Percentiles rank a stretch among this genome's conserved stretches.
These are phyloP conservation scores for Xerus rutilus DNA, from an alignment of 2,797 vertebrate genomes.

Conservation along the genomic window DNA sequence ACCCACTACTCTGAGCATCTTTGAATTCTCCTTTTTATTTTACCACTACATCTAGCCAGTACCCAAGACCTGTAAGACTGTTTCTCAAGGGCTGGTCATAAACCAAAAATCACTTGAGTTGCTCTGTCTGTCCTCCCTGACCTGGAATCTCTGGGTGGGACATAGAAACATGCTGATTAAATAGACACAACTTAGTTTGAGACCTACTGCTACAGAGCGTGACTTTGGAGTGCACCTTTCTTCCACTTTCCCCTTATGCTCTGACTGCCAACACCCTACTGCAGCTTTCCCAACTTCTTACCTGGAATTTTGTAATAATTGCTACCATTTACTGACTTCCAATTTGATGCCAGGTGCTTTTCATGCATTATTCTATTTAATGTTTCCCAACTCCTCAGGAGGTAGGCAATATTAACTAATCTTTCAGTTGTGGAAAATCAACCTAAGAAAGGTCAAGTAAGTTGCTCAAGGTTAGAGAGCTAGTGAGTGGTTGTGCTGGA, in stretches of 20 bases:
- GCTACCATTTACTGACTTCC: background rate
- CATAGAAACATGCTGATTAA: background rate
- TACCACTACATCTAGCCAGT: background rate
- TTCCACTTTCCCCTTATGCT: background rate
- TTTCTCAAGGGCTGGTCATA: constrained; percentile 20
- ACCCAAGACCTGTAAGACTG: background rate
- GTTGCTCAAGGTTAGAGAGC: background rate
- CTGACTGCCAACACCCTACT: background rate
- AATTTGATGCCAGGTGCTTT: background rate
- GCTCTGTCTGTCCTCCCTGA: background rate
- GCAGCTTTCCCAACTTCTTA: background rate
- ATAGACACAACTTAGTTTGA: background rate
- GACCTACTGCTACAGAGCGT: background rate
- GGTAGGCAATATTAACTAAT: background rate
- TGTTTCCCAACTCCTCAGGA: background rate
- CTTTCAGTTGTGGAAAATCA: constrained; percentile 7
- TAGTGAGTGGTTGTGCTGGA: background rate
- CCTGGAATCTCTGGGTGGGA: background rate
- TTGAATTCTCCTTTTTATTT: background rate
- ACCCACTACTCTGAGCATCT: background rate
- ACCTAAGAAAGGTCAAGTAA: constrained; percentile 14
- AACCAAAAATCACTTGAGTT: constrained; percentile 4
- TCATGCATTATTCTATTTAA: constrained; percentile 23
- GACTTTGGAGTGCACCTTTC: background rate
- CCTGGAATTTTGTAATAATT: background rate